Evolutionary conservation across 2,797 vertebrate genomes (phyloP).

Genomic region (Myotis pilosus): DNA sequence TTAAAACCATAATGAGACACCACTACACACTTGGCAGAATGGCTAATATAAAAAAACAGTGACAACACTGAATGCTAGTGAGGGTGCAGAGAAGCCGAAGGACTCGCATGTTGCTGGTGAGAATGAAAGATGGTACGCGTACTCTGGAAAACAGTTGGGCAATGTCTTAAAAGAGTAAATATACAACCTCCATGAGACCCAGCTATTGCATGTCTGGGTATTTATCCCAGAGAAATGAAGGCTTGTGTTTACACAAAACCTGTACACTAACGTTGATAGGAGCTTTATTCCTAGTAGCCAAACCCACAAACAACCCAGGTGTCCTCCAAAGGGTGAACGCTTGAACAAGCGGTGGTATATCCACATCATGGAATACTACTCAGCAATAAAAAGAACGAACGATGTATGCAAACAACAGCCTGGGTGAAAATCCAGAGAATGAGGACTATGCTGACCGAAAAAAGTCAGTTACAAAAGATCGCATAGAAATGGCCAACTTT

Average conservation of each 20-base stretch:
- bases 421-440: not conserved
- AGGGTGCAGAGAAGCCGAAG: not conserved
- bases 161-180: slow-evolving; percentile 22
- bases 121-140: not conserved
- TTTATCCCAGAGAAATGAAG: not conserved
- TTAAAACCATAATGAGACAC: not conserved
- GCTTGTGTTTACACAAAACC: not conserved
- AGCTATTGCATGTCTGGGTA: not conserved
- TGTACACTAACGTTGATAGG: not conserved
- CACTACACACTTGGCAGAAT: not conserved
- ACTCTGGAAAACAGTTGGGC: slow-evolving; percentile 13
- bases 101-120: not conserved
- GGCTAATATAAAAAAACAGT: not conserved
- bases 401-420: not conserved
- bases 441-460: not conserved
- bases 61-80: not conserved
- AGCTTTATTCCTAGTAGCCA: not conserved
- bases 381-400: not conserved
- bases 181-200: not conserved
- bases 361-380: not conserved
- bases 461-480: not conserved
- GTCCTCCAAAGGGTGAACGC: not conserved
- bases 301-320: not conserved
- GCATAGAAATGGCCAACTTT: not conserved
- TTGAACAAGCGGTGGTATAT: not conserved